phyloP scores from a whole-genome alignment of 2,113 vertebrate genomes.

The Choloepus hoffmanni region DNA sequence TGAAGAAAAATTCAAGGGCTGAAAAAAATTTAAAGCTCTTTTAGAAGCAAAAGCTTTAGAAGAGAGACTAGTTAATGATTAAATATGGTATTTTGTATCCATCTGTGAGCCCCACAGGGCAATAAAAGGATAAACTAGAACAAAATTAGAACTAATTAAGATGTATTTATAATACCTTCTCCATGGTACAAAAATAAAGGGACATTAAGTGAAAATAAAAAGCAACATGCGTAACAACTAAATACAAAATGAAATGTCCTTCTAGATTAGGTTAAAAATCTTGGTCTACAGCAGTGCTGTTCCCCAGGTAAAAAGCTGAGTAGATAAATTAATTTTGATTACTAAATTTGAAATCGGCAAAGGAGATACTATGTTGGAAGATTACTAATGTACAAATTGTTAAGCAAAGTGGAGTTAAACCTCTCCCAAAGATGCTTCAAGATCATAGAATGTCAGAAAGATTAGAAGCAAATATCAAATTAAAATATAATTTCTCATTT shows the following conservation, averaged over 20 bases:
- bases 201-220: constrained; percentile 54
- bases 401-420: constrained; percentile 29
- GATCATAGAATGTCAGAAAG: neutral
- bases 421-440: constrained; percentile 9
- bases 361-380: neutral
- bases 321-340: neutral
- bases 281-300: neutral
- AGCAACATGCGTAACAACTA: neutral
- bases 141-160: constrained; percentile 6
- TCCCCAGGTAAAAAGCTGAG: neutral
- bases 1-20: neutral
- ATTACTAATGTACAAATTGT: neutral
- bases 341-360: constrained; percentile 15
- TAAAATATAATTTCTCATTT: neutral
- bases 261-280: constrained; percentile 2
- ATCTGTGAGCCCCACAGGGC: neutral
- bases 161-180: constrained; percentile 33
- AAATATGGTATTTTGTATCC: constrained; percentile 42
- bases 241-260: neutral
- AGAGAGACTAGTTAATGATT: constrained; percentile 19
- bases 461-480: constrained; percentile 34
- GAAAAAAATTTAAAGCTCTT: neutral
- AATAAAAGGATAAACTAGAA: neutral
- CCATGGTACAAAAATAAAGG: constrained; percentile 8
- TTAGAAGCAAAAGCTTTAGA: constrained; percentile 53